phyloP scores from a whole-genome alignment of 2,113 vertebrate genomes.

The Albula glossodonta region DNA sequence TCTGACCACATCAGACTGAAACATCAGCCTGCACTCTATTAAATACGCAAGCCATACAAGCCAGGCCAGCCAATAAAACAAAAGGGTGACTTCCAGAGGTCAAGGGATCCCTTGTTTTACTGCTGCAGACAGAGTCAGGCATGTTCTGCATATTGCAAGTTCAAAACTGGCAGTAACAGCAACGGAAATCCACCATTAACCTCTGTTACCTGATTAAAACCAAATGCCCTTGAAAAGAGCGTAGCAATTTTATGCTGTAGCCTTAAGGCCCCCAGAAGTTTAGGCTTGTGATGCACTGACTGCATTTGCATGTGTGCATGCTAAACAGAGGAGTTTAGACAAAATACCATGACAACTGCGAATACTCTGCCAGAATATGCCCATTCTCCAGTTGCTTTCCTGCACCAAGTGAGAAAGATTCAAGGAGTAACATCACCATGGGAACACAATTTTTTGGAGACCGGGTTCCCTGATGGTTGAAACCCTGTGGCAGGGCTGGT shows the following conservation, averaged over 20 bases:
- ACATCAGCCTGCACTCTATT: background rate
- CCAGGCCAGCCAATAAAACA: background rate
- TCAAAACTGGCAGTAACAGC: background rate
- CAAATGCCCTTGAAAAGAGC: background rate
- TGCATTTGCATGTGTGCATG: background rate
- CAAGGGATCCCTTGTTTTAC: background rate
- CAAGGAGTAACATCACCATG: background rate
- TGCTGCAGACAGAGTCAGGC: slow-evolving; percentile 10
- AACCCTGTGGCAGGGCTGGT: background rate
- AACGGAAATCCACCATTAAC: background rate
- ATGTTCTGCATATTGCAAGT: background rate
- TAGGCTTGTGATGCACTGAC: background rate
- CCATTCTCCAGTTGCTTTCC: background rate
- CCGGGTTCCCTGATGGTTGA: background rate
- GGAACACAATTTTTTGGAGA: background rate
- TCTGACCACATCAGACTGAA: background rate
- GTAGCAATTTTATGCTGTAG: background rate
- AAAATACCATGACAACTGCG: background rate
- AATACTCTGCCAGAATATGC: background rate
- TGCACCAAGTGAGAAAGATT: background rate
- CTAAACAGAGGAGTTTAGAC: too few species aligned
- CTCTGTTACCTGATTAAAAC: background rate
- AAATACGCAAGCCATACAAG: background rate
- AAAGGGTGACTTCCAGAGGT: background rate
- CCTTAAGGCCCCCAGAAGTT: background rate